A percentile compares a stretch with the other conserved stretches of the same genome.
phyloP scores from a whole-genome alignment of 2,888 invertebrate species.

The Bhutanitis thaidina region DNA sequence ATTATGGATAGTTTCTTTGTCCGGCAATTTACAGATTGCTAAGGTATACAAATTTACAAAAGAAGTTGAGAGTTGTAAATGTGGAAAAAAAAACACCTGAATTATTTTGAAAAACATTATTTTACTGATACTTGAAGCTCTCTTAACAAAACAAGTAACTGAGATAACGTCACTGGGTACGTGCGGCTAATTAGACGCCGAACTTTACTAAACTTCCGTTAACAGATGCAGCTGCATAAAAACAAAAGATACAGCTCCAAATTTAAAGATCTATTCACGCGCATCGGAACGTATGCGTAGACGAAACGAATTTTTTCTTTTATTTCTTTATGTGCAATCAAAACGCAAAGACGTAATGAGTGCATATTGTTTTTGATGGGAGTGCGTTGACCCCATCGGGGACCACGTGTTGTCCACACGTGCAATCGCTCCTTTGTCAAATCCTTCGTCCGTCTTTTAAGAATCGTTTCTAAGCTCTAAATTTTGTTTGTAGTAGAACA shows the following conservation, averaged over 20 bases:
- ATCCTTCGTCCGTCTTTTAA: constrained; percentile 61
- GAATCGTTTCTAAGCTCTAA: constrained; percentile 50
- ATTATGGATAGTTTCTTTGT: too few relatives aligned
- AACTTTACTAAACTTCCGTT: constrained; percentile 35
- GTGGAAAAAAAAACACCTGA: too few relatives aligned
- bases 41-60: too few relatives aligned
- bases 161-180: background rate
- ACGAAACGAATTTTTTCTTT: constrained; percentile 27
- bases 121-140: too few relatives aligned
- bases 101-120: too few relatives aligned
- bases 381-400: constrained; percentile 48
- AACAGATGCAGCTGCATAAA: constrained; percentile 49
- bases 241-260: constrained; percentile 44
- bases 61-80: too few relatives aligned
- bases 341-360: constrained; percentile 39
- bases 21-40: too few relatives aligned
- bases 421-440: constrained; percentile 55
- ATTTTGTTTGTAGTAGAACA: constrained; percentile 51
- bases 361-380: constrained; percentile 53
- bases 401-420: constrained; percentile 66
- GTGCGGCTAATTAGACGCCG: background rate
- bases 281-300: constrained; percentile 18
- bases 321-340: constrained; percentile 30
- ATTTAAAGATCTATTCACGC: constrained; percentile 27
- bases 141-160: background rate